Evolutionary conservation across 2,797 vertebrate genomes (phyloP), one percentile per base, ranked within the genome.

Genomic region (Staurois parvus): DNA sequence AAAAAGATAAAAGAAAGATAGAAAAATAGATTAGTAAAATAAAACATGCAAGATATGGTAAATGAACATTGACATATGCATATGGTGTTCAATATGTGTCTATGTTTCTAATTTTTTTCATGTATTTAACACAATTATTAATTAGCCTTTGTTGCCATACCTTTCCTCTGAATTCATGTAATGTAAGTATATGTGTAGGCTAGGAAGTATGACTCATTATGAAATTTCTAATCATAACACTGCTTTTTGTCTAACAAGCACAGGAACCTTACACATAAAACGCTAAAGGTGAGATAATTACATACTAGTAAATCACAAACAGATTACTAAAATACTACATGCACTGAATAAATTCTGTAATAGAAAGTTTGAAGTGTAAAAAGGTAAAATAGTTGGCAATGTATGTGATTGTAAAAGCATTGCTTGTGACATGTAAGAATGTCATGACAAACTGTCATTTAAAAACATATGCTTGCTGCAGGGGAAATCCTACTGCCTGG

Each of bases 191-290:
- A 37, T 70, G 68, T 21, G 32, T 70, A 24, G 30, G 68, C 21
- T 34, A 7, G 32, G 30, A 70, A 70, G 11, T 15, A 72, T 40
- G 24, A 28, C 34, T 72, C 70, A n/a, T 72, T 40, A 70, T 72
- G n/a, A 72, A 42, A 72, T 72, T 40, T 42, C 9, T 26, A 72
- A 42, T 26, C 37, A 26, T 72, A 72, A 72, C 70, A 40, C n/a
- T 2, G 26, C 1, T 26, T n/a, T 72, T 42, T 28, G 24, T 72
- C 34, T 72, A 72, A 42, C 12, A 21, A 42, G 70, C 70, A 40
- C 26, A 28, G 12, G 70, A 72, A 40, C 10, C 26, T 26, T n/a
- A 5, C 19, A n/a, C 0, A 26, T 42, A 42, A n/a, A 72, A 8
- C 34, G 7, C 19, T 21, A 70, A 34, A 70, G 30, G 34, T 70